phyloP scores from a whole-genome alignment of 2,888 invertebrate species.

The Scaptomyza flava region DNA sequence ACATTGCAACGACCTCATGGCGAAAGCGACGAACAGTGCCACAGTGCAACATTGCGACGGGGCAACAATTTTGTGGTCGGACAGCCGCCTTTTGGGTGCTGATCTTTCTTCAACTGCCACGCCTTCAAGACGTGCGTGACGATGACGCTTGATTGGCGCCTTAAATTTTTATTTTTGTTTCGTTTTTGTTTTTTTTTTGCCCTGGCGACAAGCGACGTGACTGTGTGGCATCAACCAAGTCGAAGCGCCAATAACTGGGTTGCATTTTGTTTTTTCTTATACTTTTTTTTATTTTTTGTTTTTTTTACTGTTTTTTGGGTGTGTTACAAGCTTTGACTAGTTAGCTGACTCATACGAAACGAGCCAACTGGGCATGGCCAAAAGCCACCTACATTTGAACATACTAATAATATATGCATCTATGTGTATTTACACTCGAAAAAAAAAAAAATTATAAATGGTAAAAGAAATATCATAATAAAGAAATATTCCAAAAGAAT shows the following conservation, averaged over 20 bases:
- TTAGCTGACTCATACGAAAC: slow-evolving; percentile 43
- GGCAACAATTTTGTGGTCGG: slow-evolving; percentile 3
- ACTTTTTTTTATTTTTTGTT: neutral
- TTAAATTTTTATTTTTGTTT: neutral
- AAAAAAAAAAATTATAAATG: neutral
- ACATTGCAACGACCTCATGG: slow-evolving; percentile 49
- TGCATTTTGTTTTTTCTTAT: slow-evolving; percentile 1
- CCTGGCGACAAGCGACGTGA: slow-evolving; percentile 36
- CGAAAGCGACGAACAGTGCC: slow-evolving; percentile 55
- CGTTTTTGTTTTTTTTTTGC: no score
- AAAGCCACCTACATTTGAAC: slow-evolving; percentile 37
- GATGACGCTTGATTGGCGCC: slow-evolving; percentile 36
- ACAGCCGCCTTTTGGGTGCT: neutral
- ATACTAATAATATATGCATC: neutral
- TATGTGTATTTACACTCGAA: neutral
- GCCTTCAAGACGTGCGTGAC: slow-evolving; percentile 49
- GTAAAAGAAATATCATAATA: no score
- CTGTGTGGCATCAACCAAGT: slow-evolving; percentile 42
- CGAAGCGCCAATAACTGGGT: slow-evolving; percentile 17
- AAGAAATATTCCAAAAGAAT: neutral
- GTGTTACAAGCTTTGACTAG: slow-evolving; percentile 46
- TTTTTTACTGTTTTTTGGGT: slow-evolving; percentile 25
- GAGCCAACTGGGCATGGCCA: slow-evolving; percentile 49
- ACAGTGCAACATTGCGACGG: slow-evolving; percentile 31
- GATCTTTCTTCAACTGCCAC: slow-evolving; percentile 35